Evolutionary conservation across 2,888 invertebrate species (phyloP).

Genomic region (Pollenia griseotomentosa): DNA sequence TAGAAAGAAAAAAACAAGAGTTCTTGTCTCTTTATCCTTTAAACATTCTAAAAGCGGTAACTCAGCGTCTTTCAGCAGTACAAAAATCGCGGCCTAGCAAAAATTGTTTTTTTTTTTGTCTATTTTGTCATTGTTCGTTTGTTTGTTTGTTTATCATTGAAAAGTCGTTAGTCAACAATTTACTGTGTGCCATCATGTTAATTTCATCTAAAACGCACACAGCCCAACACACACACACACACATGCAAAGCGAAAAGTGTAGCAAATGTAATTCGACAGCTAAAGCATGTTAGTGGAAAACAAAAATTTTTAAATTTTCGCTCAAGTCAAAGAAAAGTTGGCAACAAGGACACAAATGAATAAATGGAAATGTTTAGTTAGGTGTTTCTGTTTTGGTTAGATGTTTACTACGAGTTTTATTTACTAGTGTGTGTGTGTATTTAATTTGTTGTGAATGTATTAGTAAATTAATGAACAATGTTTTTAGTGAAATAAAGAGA

Average conservation of each 20-base stretch:
- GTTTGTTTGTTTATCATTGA: slow-evolving; percentile 62
- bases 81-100: background rate
- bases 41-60: background rate
- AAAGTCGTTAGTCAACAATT: slow-evolving; percentile 68
- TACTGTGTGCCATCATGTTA: slow-evolving; percentile 52
- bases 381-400: background rate
- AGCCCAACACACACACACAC: background rate
- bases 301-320: slow-evolving; percentile 25
- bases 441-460: background rate
- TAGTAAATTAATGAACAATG: slow-evolving; percentile 26
- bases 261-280: slow-evolving; percentile 32
- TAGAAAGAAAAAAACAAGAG: slow-evolving; percentile 6
- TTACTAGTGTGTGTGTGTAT: background rate
- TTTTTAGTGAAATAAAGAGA: slow-evolving; percentile 11
- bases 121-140: slow-evolving; percentile 26
- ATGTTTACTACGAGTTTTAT: background rate
- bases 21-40: slow-evolving; percentile 16
- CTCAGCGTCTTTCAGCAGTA: background rate
- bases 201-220: slow-evolving; percentile 40
- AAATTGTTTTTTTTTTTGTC: background rate
- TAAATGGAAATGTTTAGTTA: background rate
- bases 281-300: slow-evolving; percentile 28
- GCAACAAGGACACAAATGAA: no score
- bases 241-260: background rate
- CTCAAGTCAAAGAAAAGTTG: background rate